Base-by-base conservation (phyloP, 1,140 invertebrate genomes). In the Vollenhovia emeryi region DNA sequence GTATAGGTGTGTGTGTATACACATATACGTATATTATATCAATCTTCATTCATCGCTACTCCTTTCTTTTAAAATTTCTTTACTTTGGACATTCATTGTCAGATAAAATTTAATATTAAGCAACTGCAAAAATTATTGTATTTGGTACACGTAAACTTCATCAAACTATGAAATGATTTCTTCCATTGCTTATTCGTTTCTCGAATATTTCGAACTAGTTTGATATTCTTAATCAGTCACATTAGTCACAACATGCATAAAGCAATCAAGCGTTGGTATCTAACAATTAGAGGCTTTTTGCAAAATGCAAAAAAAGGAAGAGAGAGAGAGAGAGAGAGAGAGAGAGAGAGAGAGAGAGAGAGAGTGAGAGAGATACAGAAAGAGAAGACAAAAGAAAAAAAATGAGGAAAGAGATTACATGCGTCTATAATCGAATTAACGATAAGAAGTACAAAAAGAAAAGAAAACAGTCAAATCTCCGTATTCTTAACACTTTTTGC, bases 191-290 rank as follows among this genome's bases (percentile, higher is more conserved):
- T 43, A 8, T n/a, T n/a, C 27, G 18, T 57, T 11, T 50, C 3
- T 36, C 13, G 5, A 79, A 57, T 66, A 52, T 24, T 40, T 52
- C 5, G 8, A 33, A 33, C 1, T 33, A 71, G n/a, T n/a, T 57
- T 73, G 21, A 36, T 59, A 21, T 43, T 15, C n/a, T 82, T 21
- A 33, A 82, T 71, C 18, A 33, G 6, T 82, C n/a, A n/a, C n/a
- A 45, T 82, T 82, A 82, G n/a, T 71, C 30, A 71, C 50, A 57
- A 82, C 50, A 59, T 82, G 66, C 78, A 82, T 69, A 59, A 71
- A 82, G 40, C 78, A 82, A 59, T 24, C 78, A 71, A 82, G 66
- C 66, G 18, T 57, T 36, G 24, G 13, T 57, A 9, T 82, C 13
- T 73, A 68, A 79, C 15, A 68, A 43, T 55, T 62, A 43, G n/a